A percentile compares a stretch with the other conserved stretches of the same genome.
Evolutionary conservation across 64 coral and sea anemone genomes (phyloP).

Genomic region (Porites lutea): DNA sequence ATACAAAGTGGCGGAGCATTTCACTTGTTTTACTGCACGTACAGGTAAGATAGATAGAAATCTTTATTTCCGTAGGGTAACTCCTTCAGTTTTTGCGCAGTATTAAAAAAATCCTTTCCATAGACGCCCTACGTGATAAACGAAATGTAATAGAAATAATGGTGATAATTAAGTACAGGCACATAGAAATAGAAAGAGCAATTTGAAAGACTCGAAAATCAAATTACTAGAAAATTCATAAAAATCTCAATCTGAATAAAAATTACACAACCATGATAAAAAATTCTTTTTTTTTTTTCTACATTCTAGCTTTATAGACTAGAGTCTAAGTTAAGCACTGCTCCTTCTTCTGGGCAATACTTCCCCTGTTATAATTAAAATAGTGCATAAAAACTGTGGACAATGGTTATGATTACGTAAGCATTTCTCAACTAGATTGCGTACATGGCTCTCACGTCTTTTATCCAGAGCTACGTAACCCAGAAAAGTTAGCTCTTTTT

Average conservation of each 20-base stretch:
- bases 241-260: not conserved
- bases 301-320: slow-evolving; percentile 30
- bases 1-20: no score
- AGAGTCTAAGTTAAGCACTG: not conserved
- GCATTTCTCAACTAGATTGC: slow-evolving; percentile 48
- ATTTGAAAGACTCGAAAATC: no score
- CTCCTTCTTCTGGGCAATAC: not conserved
- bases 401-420: slow-evolving; percentile 1
- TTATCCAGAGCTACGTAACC: slow-evolving; percentile 22
- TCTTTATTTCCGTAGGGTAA: no score
- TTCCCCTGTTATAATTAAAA: slow-evolving; percentile 54
- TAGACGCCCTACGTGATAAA: no score
- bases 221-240: no score
- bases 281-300: slow-evolving; percentile 14
- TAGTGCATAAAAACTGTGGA: not conserved
- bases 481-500: not conserved
- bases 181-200: no score
- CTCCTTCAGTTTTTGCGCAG: no score
- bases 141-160: no score
- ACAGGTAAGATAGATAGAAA: no score
- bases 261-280: not conserved
- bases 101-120: no score
- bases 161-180: no score
- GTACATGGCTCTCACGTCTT: slow-evolving; percentile 27
- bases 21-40: no score